These are phyloP conservation scores for Homarus americanus DNA, from an alignment of 1,140 invertebrate species.

Conservation along the genomic window DNA sequence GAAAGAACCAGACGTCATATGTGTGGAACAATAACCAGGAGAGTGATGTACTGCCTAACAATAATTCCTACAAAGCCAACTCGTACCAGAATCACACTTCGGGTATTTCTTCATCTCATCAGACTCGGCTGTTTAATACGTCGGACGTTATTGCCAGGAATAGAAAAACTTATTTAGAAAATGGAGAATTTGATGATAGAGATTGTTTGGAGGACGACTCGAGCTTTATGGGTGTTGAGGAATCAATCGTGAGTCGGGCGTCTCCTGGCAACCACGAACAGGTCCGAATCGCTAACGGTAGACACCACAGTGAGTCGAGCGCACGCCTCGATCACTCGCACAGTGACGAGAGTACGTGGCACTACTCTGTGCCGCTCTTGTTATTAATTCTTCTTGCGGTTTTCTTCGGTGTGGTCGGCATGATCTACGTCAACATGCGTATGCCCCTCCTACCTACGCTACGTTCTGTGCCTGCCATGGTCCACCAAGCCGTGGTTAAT, in stretches of 20 bases:
- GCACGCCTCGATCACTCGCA: not conserved
- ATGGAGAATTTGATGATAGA: constrained; percentile 17
- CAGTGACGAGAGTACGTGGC: constrained; percentile 54
- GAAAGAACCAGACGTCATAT: not conserved
- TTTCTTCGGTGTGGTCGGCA: constrained; percentile 56
- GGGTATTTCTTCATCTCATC: not conserved
- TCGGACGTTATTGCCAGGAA: constrained; percentile 4
- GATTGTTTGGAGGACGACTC: not conserved
- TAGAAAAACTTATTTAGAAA: constrained; percentile 41
- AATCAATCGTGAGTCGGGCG: constrained; percentile 33
- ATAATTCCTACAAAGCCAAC: constrained; percentile 5
- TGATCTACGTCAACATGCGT: constrained; percentile 61
- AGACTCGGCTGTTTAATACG: not conserved
- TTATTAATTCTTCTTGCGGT: constrained; percentile 62
- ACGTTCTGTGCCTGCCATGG: constrained; percentile 57
- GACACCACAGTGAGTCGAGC: constrained; percentile 46
- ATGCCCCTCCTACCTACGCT: constrained; percentile 62
- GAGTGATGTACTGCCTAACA: not conserved
- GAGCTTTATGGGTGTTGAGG: not conserved
- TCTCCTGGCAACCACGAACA: constrained; percentile 24
- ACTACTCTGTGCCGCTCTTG: constrained; percentile 54
- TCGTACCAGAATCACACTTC: constrained; percentile 49
- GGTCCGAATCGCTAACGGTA: constrained; percentile 39
- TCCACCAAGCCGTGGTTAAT: constrained; percentile 24
- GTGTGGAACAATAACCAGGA: constrained; percentile 13